Conservation (phyloP, 2,113 vertebrate species). For the Poecilia latipinna region DNA sequence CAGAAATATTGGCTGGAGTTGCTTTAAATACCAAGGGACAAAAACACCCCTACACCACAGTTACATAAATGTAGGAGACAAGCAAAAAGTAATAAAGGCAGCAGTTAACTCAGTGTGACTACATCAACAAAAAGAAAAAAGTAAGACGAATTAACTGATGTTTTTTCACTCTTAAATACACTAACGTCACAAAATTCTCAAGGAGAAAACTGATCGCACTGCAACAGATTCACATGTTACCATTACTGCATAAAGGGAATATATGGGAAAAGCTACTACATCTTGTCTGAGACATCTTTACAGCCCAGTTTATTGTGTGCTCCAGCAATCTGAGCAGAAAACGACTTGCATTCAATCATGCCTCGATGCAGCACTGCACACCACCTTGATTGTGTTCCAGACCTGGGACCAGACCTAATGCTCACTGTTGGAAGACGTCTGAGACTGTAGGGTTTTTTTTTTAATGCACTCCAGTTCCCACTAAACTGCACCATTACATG, state of each 20-base stretch:
- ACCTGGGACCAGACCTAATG: background rate
- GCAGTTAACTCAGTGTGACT: background rate
- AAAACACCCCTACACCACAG: background rate
- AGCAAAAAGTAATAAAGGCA: background rate
- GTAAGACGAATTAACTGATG: background rate
- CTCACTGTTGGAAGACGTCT: background rate
- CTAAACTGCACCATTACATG: background rate
- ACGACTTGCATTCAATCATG: conserved; percentile 6
- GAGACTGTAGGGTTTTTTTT: background rate
- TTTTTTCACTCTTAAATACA: background rate
- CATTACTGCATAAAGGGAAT: background rate
- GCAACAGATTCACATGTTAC: background rate
- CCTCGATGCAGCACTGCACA: background rate
- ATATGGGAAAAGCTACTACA: background rate
- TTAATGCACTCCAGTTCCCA: background rate
- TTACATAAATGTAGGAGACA: background rate
- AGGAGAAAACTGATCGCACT: background rate
- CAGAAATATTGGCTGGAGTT: conserved; percentile 4
- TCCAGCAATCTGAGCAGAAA: conserved; percentile 7
- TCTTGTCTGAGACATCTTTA: background rate
- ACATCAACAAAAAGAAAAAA: background rate
- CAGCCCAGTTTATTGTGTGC: conserved; percentile 2
- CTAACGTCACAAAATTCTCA: background rate
- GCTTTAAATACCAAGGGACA: conserved; percentile 11
- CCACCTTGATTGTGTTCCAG: background rate